Conservation (phyloP, 1,140 invertebrate species). For the Euwallacea fornicatus region DNA sequence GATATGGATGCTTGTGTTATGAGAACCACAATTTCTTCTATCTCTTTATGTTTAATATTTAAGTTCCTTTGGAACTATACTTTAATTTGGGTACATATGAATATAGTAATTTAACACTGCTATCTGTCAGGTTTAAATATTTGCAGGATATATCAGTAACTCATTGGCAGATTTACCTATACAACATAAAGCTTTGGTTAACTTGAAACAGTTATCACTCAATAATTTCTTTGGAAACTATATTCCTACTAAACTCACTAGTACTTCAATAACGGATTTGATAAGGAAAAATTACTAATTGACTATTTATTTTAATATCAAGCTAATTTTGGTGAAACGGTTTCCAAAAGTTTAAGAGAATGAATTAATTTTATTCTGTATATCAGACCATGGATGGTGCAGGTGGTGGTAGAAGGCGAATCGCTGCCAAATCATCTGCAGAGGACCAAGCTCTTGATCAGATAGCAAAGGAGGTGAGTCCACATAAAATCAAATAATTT, state of each 20-base stretch:
- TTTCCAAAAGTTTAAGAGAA: no score
- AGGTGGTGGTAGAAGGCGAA: conserved; percentile 72
- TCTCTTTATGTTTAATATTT: not conserved
- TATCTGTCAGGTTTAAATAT: no score
- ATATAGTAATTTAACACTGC: no score
- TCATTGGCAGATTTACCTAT: no score
- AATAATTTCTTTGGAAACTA: not conserved
- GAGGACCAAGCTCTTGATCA: conserved; percentile 88
- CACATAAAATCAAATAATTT: no score
- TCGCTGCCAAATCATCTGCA: conserved; percentile 71
- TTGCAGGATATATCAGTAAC: no score
- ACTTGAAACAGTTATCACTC: not conserved
- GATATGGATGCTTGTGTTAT: not conserved
- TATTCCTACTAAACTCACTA: not conserved
- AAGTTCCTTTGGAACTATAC: not conserved
- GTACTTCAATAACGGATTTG: not conserved
- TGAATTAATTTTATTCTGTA: not conserved
- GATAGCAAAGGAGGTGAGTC: conserved; percentile 83
- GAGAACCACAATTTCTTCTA: not conserved
- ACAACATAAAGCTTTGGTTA: not conserved
- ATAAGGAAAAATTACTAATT: not conserved
- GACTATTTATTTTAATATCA: not conserved
- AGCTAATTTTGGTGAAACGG: no score
- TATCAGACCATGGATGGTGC: conserved; percentile 60
- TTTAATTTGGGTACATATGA: not conserved